Base-by-base conservation (phyloP, 1,140 invertebrate species). In the Tetragnatha versicolor region DNA sequence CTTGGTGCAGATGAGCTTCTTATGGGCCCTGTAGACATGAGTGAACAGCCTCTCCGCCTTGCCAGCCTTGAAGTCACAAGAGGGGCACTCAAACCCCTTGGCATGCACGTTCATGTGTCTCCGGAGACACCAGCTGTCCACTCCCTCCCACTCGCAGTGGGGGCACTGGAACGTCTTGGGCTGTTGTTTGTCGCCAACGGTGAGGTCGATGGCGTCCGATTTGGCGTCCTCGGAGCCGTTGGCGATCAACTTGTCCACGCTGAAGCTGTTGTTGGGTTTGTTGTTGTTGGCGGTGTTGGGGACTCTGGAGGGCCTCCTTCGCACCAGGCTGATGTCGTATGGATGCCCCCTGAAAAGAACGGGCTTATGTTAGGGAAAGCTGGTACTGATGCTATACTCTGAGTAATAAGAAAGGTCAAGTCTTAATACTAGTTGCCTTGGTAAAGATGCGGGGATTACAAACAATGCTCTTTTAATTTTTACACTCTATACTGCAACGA, bases 11-110 rank as follows among this genome's bases (percentile, higher is more conserved):
- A 93, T 92, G 80, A 93, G 89, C 84, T 94, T 94, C 84, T 94
- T 95, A 86, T 96, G 94, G 55, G 96, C 93, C 85, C 95, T 95
- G 29, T 93, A 88, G 14, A 95, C 93, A 85, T 96, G 94, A 2
- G 93, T 95, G 31, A 94, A 91, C 4, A 96, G 87, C 66, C 94
- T 88, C 85, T 96, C 94, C n/a, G 93, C 92, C 49, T 94, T 89
- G 14, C 94, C 94, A 49, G 94, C 94, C 88, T 95, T 95, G 86
- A 95, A 96, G 83, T 96, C 94, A 85, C 94, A 96, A 14, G 96
- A 87, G 58, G 91, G 90, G 85, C 94, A 96, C 12, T 92, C 91
- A 84, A 93, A 96, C 20, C 94, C 93, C 85, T 96, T 96, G 82
- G 95, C 89, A 85, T 96, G 94, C 17, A 94, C 96, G 86, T 96